Percentiles rank a stretch among this genome's conserved stretches.
Evolutionary conservation across 2,797 vertebrate species (phyloP).

Genomic region (Parotocinclus haroldoi): DNA sequence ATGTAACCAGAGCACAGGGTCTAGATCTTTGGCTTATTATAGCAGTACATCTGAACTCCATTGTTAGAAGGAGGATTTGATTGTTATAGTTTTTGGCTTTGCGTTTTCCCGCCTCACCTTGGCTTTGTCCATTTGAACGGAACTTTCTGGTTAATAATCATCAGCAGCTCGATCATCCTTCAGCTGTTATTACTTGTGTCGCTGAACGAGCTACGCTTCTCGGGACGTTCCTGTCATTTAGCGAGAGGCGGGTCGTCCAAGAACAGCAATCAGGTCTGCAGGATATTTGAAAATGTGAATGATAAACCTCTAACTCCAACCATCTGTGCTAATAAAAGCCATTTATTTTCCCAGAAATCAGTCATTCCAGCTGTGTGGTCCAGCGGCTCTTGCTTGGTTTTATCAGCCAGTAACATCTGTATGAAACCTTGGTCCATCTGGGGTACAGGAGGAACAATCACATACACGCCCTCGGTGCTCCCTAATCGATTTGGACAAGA

Average conservation of each 20-base stretch:
- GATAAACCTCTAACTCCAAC: constrained; percentile 73
- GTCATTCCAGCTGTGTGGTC: constrained; percentile 31
- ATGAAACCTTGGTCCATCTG: constrained; percentile 7
- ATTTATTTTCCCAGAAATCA: constrained; percentile 57
- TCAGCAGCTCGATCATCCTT: no score
- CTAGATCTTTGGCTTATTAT: no score
- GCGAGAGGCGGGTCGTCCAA: constrained; percentile 66
- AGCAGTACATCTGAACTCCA: no score
- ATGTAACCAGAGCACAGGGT: no score
- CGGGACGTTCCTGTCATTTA: constrained; percentile 62
- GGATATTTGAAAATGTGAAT: constrained; percentile 63
- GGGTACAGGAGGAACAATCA: no score
- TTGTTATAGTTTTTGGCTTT: no score
- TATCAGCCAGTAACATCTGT: constrained; percentile 9
- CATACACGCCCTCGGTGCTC: no score
- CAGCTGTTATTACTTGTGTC: constrained; percentile 51
- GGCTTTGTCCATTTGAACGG: no score
- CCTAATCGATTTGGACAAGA: no score
- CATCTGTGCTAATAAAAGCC: constrained; percentile 73
- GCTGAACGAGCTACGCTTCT: constrained; percentile 30
- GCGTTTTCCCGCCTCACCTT: no score
- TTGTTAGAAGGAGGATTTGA: no score
- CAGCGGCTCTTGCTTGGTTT: constrained; percentile 23
- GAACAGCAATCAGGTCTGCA: constrained; percentile 69
- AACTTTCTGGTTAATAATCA: no score